phyloP scores from a whole-genome alignment of 1,140 invertebrate genomes.

The Panagrolaimus sp. region DNA sequence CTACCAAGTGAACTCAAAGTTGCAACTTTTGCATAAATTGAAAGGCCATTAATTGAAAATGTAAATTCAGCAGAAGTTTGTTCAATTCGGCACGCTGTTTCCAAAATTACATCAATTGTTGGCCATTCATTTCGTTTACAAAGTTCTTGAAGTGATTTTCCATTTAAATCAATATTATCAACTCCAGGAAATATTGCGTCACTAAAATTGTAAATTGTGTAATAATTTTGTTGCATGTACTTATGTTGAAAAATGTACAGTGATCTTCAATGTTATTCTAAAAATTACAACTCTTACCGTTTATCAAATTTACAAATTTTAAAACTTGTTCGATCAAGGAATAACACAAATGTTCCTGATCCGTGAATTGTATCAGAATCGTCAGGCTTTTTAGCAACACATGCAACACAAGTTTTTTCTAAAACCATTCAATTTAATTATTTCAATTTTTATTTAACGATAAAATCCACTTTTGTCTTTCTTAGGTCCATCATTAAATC shows the following conservation, averaged over 20 bases:
- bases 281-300: neutral
- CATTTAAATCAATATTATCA: neutral
- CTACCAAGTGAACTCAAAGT: neutral
- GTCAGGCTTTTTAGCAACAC: neutral
- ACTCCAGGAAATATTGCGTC: neutral
- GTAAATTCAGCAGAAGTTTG: neutral
- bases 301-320: neutral
- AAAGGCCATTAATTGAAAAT: neutral
- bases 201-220: neutral
- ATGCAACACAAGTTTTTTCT: constrained; percentile 11
- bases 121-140: constrained; percentile 12
- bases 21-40: neutral
- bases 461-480: constrained; percentile 6
- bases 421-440: neutral
- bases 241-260: too few species aligned
- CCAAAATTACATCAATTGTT: neutral
- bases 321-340: constrained; percentile 2
- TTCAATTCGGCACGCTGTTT: constrained; percentile 5
- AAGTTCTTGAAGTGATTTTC: constrained; percentile 6
- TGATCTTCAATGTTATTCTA: too few species aligned
- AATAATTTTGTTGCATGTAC: too few species aligned
- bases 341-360: neutral
- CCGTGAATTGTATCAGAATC: neutral
- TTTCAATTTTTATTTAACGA: neutral
- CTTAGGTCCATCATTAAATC: constrained; percentile 3